Base-by-base conservation (phyloP, 2,888 invertebrate genomes). In the Tiphia femorata region DNA sequence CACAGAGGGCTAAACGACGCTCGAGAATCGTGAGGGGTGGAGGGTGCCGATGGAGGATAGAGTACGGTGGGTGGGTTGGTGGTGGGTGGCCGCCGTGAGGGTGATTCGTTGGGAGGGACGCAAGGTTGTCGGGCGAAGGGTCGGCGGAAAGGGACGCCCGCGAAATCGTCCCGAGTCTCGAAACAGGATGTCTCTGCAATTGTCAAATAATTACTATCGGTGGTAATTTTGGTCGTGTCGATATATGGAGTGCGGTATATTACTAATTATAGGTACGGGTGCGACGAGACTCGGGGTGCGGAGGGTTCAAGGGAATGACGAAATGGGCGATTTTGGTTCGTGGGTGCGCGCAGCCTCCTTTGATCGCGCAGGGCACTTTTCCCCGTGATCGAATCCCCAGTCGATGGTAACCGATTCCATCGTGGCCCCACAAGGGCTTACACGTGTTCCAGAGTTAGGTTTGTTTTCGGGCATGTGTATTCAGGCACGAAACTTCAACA, bases 201-300 rank as follows among this genome's bases (percentile, higher is more conserved):
- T 76, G 73, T 72, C 75, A 73, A 73, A 76, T 76, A 76, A 76
- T 76, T 75, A 75, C 72, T 75, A 73, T 75, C 73, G 74, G 62
- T 63, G 73, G 75, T 75, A 76, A 76, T 76, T 71, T 73, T 71
- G 68, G 62, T 60, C 71, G 70, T 68, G 67, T 67, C 71, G 73
- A 69, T 70, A 73, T 73, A 71, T n/a, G n/a, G 70, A 67, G 70
- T 67, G 73, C 71, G 73, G 72, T 76, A 70, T 69, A 72, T 74
- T 75, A 75, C 74, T 75, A 75, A 75, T 70, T 70, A 70, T 70
- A 70, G 70, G 62, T 70, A 70, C 65, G 65, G 60, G 66, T 58
- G n/a, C n/a, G n/a, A n/a, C n/a, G n/a, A n/a, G n/a, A n/a, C n/a
- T n/a, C n/a, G n/a, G n/a, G n/a, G n/a, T n/a, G n/a, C 58, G 60